Percentiles rank a stretch among this genome's conserved stretches.
These are phyloP conservation scores for Dicentrarchus labrax DNA, from an alignment of 2,113 vertebrate species.

Conservation along the genomic window DNA sequence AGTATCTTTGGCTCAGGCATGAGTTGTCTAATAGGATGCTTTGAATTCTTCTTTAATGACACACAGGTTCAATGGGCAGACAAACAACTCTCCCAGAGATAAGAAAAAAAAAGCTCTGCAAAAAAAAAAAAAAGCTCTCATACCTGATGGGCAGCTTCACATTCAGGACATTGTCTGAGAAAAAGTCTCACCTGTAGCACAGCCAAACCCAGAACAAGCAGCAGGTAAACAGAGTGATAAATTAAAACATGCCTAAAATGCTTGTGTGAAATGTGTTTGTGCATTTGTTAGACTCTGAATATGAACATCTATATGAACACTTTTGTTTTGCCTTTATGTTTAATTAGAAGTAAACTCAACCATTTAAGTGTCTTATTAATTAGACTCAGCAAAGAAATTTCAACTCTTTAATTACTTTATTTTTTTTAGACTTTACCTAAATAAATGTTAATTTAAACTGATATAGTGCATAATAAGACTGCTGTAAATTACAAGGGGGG, in stretches of 20 bases:
- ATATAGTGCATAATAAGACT: not conserved
- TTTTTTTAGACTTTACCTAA: not conserved
- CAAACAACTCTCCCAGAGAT: constrained; percentile 53
- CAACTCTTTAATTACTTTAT: not conserved
- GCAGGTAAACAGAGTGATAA: not conserved
- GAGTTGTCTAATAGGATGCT: constrained; percentile 49
- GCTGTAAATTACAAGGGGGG: not conserved
- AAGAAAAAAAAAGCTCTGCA: not conserved
- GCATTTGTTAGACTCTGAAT: not conserved
- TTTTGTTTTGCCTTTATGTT: not conserved
- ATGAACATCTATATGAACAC: not conserved
- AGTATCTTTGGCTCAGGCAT: not conserved
- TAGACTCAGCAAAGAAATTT: not conserved
- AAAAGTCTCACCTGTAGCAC: constrained; percentile 49
- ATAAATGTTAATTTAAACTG: too few relatives aligned
- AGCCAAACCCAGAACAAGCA: constrained; percentile 20
- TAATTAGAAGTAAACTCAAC: not conserved
- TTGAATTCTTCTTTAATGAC: constrained; percentile 56
- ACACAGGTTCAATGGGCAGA: constrained; percentile 4
- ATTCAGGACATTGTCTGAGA: constrained; percentile 27
- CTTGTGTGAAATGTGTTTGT: not conserved
- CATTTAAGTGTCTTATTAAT: not conserved
- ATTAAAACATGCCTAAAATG: not conserved
- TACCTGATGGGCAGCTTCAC: constrained; percentile 21
- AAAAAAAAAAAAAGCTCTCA: constrained; percentile 3